A percentile compares a stretch with the other conserved stretches of the same genome.
Evolutionary conservation across 2,888 invertebrate genomes (phyloP).

Genomic region (Tipula confusa): DNA sequence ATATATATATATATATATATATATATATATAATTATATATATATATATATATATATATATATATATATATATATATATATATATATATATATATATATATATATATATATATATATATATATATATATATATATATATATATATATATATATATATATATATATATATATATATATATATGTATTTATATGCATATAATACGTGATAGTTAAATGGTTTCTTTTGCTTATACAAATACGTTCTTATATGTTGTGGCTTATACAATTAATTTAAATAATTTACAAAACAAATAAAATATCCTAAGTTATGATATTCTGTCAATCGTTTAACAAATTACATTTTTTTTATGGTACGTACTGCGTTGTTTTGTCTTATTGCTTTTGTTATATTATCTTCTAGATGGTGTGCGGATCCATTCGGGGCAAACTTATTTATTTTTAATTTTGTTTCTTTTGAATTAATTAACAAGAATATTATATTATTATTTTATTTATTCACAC

Average conservation of each 20-base stretch:
- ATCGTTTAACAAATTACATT: background rate
- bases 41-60: too few relatives aligned
- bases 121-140: too few relatives aligned
- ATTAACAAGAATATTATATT: slow-evolving; percentile 12
- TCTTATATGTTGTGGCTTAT: background rate
- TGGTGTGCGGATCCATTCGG: background rate
- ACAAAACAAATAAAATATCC: background rate
- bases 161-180: too few relatives aligned
- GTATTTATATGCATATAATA: too few relatives aligned
- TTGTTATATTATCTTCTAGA: background rate
- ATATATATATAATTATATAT: too few relatives aligned
- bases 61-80: too few relatives aligned
- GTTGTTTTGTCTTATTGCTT: background rate
- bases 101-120: too few relatives aligned
- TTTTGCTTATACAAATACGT: background rate
- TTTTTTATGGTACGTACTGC: background rate
- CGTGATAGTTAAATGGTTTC: too few relatives aligned
- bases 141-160: too few relatives aligned
- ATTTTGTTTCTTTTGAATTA: background rate
- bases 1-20: too few relatives aligned
- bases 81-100: too few relatives aligned
- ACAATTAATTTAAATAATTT: background rate
- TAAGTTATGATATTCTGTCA: slow-evolving; percentile 12
- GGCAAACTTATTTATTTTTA: background rate
- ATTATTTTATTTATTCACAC: background rate